Base-by-base conservation (phyloP, 2,113 vertebrate genomes). In the Neotragus pygmaeus region DNA sequence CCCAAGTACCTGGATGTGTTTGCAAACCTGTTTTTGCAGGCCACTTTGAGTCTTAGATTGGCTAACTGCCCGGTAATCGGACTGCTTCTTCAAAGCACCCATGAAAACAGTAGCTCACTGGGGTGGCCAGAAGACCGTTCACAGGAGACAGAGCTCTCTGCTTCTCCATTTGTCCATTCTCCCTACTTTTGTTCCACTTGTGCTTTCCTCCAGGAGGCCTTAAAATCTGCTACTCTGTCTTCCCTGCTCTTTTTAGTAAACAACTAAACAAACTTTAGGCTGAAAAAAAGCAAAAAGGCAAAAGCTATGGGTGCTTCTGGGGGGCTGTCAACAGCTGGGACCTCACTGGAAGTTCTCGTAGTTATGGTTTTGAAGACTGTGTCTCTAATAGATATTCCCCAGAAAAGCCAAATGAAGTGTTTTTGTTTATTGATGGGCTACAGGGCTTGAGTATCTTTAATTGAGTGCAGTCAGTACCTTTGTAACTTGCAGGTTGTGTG, bases 41-140 rank as follows among this genome's bases (percentile, higher is more conserved):
- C 4, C 98, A 80, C 73, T 99, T 99, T 98, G 99, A 99, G 99
- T 98, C 98, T 55, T 98, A 99, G 96, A 98, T 85, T 98, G 99
- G 98, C 99, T 99, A 57, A 97, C 98, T 39, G 99, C 98, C 83
- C 99, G 99, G 99, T 99, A 99, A 94, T 99, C 97, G 28, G 93
- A 84, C 93, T 96, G 93, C 5, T 98, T 97, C 91, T 97, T 96
- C n/a, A 98, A 97, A 96, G 96, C 97, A 43, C 98, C 98, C 23
- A 62, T 97, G 94, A 98, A 96, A 95, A 98, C 93, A 88, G 97
- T 96, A 95, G 98, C 98, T 84, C 95, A 88, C 53, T 97, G 93
- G 98, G 86, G 86, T 19, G 94, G 98, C 81, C 96, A 98, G 91
- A 98, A 94, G 81, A 96, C 96, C 6, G 2, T 7, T 5, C 28